A percentile compares a stretch with the other conserved stretches of the same genome.
Conservation (phyloP, 2,888 invertebrate species). For the Ligdia adustata region DNA sequence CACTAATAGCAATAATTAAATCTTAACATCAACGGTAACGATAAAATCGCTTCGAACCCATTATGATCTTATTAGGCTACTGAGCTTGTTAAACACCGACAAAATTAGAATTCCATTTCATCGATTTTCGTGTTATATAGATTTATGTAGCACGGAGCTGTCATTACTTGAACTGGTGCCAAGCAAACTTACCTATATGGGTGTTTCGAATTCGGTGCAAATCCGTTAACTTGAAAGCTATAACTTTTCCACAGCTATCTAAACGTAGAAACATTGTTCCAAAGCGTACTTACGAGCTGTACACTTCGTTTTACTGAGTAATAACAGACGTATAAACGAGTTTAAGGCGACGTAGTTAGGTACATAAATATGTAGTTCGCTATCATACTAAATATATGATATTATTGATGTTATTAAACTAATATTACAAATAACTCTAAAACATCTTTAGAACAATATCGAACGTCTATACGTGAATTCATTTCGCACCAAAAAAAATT, state of each 20-base stretch:
- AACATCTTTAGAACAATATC: no score
- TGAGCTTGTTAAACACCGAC: constrained; percentile 31
- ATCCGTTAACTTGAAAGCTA: constrained; percentile 46
- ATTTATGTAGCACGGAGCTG: constrained; percentile 27
- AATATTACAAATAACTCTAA: no score
- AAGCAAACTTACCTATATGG: constrained; percentile 40
- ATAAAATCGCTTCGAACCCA: constrained; percentile 48
- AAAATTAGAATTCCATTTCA: constrained; percentile 36
- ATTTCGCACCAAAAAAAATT: no score
- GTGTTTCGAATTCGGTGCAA: constrained; percentile 44
- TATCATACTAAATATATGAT: no score
- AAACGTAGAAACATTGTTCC: constrained; percentile 40
- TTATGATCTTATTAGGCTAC: constrained; percentile 33
- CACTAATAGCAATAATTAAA: constrained; percentile 62
- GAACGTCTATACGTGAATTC: no score
- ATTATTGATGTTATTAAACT: no score
- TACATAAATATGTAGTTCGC: no score
- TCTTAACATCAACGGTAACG: constrained; percentile 58
- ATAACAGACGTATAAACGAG: constrained; percentile 28
- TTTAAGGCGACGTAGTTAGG: no score
- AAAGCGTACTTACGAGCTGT: constrained; percentile 29
- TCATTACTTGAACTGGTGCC: constrained; percentile 32
- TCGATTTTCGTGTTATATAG: constrained; percentile 33
- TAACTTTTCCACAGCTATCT: constrained; percentile 46
- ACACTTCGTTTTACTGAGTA: constrained; percentile 31